Evolutionary conservation across 2,888 invertebrate genomes (phyloP), one percentile per base, ranked within the genome.

Genomic region (Stegophylla sp.): DNA sequence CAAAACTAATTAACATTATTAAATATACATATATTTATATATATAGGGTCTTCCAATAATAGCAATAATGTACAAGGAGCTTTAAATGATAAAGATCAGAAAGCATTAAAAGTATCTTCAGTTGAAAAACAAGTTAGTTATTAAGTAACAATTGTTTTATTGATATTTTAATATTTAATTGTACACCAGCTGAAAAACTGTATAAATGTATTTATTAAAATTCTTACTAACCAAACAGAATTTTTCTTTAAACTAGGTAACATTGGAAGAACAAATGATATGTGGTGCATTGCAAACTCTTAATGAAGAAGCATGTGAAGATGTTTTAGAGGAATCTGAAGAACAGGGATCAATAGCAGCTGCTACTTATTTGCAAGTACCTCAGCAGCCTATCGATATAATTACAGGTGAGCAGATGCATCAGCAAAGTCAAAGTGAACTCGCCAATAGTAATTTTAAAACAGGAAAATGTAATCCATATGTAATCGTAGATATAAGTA

Each of bases 231-330:
- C 12, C 3, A 9, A 26, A 0, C n/a, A n/a, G 45, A 13, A 34
- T 34, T 43, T 26, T 81, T 63, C 81, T 34, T 81, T 85, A 87
- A 86, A 26, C 87, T 23, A 96, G 96, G 95, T 96, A 82, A 96
- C 96, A 0, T 89, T 96, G 84, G 96, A 96, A 87, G 96, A 96
- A 86, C 95, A 96, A 88, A 95, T 95, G 94, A 96, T 96, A 84
- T 95, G 95, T 87, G 96, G 96, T 83, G 95, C 96, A 2, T 88
- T 96, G 82, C 95, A 96, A 88, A 95, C 95, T 0, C 89, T 96
- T 48, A 96, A 95, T 87, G 96, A 96, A 88, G 96, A 96, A 88
- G 96, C 96, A 10, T 91, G 93, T 86, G 96, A 96, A 88, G 96
- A 96, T 88, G 94, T 95, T 63, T 87, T 94, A 84, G 93, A 94